Conservation (phyloP, 2,113 vertebrate species). For the Sander lucioperca region DNA sequence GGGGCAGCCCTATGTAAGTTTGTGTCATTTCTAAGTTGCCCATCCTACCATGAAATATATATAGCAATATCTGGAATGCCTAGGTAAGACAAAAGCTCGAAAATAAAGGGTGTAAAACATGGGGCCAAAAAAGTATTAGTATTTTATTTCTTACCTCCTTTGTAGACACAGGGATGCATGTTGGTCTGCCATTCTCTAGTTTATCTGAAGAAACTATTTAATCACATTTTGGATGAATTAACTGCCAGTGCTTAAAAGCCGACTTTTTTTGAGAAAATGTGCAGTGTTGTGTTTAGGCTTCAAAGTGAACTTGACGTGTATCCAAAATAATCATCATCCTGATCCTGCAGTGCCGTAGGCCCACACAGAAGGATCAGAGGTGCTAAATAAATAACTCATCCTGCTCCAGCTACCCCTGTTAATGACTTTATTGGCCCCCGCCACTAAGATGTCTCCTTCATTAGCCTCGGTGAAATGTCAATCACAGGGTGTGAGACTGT, state of each 20-base stretch:
- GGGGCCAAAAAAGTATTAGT: no score
- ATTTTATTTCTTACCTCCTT: no score
- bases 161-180: not conserved
- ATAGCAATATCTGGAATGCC: not conserved
- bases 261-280: not conserved
- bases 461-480: constrained; percentile 72
- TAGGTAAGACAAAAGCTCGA: not conserved
- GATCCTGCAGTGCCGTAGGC: constrained; percentile 21
- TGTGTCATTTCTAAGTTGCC: not conserved
- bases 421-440: constrained; percentile 62
- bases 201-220: not conserved
- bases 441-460: constrained; percentile 62
- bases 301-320: constrained; percentile 16
- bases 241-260: not conserved
- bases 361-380: constrained; percentile 54
- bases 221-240: constrained; percentile 6
- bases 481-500: constrained; percentile 43
- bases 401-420: constrained; percentile 55
- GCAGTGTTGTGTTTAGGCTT: constrained; percentile 3
- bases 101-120: not conserved
- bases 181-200: not conserved
- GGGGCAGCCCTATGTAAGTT: not conserved
- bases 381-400: constrained; percentile 68
- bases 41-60: no score
- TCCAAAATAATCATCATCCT: constrained; percentile 51